A percentile compares a stretch with the other conserved stretches of the same genome.
Evolutionary conservation across 2,797 vertebrate genomes (phyloP).

Genomic region (Myripristis jacobus): DNA sequence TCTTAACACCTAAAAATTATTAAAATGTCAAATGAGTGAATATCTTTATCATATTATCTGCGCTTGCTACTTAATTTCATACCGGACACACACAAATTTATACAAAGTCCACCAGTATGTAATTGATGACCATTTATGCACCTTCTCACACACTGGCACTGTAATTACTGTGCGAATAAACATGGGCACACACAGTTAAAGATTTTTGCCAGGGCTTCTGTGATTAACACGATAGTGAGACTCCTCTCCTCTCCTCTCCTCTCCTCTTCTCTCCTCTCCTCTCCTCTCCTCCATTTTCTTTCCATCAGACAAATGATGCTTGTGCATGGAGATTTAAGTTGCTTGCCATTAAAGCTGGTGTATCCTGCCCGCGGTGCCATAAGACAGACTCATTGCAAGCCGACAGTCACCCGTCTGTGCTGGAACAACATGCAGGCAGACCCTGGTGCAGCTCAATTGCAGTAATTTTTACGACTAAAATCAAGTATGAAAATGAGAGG

Average conservation of each 20-base stretch:
- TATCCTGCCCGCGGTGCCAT: constrained; percentile 46
- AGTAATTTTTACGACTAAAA: constrained; percentile 16
- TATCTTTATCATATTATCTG: too few relatives aligned
- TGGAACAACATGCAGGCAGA: constrained; percentile 28
- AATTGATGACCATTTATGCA: neutral
- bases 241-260: neutral
- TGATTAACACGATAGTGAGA: constrained; percentile 13
- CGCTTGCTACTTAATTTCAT: neutral
- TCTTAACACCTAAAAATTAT: too few relatives aligned
- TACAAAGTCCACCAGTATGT: neutral
- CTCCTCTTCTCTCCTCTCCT: neutral
- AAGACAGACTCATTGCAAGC: constrained; percentile 42
- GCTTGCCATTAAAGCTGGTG: constrained; percentile 57
- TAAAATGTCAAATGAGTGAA: neutral
- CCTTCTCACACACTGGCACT: neutral
- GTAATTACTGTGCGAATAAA: constrained; percentile 30
- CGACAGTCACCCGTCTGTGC: constrained; percentile 50
- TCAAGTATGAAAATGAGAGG: constrained; percentile 20
- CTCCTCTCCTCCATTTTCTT: neutral
- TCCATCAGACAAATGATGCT: neutral
- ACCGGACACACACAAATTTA: neutral
- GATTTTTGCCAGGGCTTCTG: constrained; percentile 22
- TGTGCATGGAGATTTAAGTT: constrained; percentile 40
- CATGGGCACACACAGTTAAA: constrained; percentile 17
- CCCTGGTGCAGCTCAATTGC: constrained; percentile 36